Evolutionary conservation across 2,888 invertebrate species (phyloP).

Genomic region (Latrodectus hesperus): DNA sequence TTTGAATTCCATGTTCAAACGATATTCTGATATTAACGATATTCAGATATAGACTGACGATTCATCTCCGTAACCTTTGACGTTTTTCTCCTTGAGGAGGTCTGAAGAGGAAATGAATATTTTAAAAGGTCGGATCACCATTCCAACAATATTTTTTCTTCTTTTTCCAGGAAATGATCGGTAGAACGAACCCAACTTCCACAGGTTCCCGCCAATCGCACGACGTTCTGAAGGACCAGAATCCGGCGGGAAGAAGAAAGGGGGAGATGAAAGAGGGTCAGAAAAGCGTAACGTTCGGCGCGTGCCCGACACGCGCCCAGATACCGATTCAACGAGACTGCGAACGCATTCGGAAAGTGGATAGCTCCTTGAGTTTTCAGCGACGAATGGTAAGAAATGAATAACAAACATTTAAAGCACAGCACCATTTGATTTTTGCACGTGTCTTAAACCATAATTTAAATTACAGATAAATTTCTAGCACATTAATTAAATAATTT

Average conservation of each 20-base stretch:
- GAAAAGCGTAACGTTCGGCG: conserved; percentile 60
- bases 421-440: conserved; percentile 15
- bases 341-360: conserved; percentile 7
- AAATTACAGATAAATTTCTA: no score
- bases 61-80: no score
- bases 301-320: conserved; percentile 66
- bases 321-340: conserved; percentile 21
- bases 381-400: conserved; percentile 21
- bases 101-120: no score
- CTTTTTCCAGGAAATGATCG: background rate
- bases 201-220: conserved; percentile 24
- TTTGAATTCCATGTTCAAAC: no score
- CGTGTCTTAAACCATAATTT: background rate
- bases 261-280: conserved; percentile 14
- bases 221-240: conserved; percentile 9
- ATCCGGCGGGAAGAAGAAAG: conserved; percentile 16
- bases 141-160: no score
- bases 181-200: conserved; percentile 21
- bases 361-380: background rate
- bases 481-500: no score
- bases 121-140: no score
- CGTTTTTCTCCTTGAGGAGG: no score
- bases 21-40: no score
- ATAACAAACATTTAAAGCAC: conserved; percentile 13
- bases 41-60: no score